Percentiles rank a stretch among this genome's conserved stretches.
Evolutionary conservation across 2,888 invertebrate species (phyloP).

Genomic region (Pseudococcus jackbeardsleyi): DNA sequence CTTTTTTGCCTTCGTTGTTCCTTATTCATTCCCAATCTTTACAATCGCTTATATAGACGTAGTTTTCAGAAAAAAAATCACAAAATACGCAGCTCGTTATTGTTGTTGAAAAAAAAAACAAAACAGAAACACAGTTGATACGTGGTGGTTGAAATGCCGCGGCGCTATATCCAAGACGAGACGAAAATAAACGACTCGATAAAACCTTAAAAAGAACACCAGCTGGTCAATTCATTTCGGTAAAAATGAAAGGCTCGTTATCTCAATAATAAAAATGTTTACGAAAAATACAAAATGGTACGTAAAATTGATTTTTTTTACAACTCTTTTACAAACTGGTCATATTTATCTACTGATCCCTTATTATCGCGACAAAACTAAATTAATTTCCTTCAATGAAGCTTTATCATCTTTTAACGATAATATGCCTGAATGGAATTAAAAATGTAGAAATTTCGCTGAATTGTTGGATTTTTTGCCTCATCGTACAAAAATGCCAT

Average conservation of each 20-base stretch:
- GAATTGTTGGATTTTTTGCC: not conserved
- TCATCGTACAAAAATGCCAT: not conserved
- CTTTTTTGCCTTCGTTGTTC: too few species aligned
- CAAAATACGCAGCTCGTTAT: not conserved
- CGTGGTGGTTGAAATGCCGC: not conserved
- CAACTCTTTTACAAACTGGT: not conserved
- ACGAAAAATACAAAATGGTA: not conserved
- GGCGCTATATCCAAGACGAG: not conserved
- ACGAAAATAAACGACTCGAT: not conserved
- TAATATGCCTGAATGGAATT: not conserved
- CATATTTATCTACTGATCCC: not conserved
- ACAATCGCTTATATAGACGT: too few species aligned
- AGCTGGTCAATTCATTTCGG: slow-evolving; percentile 5
- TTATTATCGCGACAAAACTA: not conserved
- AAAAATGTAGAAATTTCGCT: not conserved
- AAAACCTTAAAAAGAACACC: not conserved
- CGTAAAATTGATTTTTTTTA: not conserved
- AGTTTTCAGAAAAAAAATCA: not conserved
- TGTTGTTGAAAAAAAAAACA: not conserved
- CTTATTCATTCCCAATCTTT: too few species aligned
- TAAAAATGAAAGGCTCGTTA: not conserved
- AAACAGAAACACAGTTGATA: not conserved
- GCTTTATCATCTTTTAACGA: not conserved
- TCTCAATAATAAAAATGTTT: not conserved
- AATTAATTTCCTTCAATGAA: not conserved